Conservation (phyloP, 1,140 invertebrate genomes). For the Brachystomella parvula region DNA sequence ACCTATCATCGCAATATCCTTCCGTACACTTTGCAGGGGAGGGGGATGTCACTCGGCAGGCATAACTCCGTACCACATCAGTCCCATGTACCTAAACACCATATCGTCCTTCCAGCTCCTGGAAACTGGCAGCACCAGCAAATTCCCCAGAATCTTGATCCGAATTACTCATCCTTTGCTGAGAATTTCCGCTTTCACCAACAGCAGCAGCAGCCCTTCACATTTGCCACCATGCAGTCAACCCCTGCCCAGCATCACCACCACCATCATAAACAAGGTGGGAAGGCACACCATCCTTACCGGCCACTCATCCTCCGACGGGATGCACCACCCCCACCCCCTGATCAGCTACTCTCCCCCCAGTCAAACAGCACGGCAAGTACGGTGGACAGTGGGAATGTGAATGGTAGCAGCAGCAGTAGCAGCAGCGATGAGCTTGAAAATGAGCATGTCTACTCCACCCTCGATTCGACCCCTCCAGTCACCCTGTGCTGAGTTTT, state of each 20-base stretch:
- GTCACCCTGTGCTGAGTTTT: neutral
- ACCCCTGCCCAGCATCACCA: neutral
- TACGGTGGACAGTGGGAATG: neutral
- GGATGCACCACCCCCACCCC: neutral
- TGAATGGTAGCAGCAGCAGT: neutral
- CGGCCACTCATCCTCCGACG: neutral
- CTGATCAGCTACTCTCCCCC: neutral
- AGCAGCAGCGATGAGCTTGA: neutral
- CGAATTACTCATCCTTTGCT: neutral
- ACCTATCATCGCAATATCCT: neutral
- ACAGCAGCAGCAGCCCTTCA: neutral
- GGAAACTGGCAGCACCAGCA: neutral
- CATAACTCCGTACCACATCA: too few relatives aligned
- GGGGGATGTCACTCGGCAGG: too few relatives aligned
- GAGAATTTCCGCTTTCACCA: slow-evolving; percentile 2
- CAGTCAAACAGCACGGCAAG: neutral
- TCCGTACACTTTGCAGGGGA: too few relatives aligned
- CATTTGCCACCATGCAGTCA: neutral
- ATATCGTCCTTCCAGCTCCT: neutral
- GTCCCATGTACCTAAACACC: neutral
- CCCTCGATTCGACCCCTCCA: neutral
- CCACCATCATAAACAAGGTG: neutral
- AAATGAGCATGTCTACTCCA: slow-evolving; percentile 3
- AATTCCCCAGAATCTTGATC: neutral
- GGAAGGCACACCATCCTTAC: neutral